Base-by-base conservation (phyloP, 35 echinoderm and acorn worm species). In the Holothuria glaberrima region DNA sequence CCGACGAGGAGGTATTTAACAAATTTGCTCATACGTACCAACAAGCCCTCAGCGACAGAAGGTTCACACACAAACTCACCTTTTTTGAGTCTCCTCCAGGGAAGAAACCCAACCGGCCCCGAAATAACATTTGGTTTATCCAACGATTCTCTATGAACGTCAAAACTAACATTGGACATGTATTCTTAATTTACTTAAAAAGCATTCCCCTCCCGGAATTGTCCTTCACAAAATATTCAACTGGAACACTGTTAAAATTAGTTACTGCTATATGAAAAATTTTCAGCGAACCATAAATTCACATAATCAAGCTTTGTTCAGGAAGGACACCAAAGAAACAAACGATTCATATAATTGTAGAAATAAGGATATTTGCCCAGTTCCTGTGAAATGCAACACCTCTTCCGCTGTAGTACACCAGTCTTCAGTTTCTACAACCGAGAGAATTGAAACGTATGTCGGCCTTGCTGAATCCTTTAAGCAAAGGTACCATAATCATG, bases 221-320 rank as follows among this genome's bases (percentile, higher is more conserved):
- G 82, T 33, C 9, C 32, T 86, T 9, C 82, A 86, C 58, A 86
- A 86, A 86, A 82, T 82, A 48, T 82, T 82, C 22, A 58, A 82
- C 2, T 58, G 29, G 52, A 86, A 86, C 29, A 86, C 54, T 34
- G 60, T 86, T 19, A 86, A 86, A 86, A 62, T 86, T 21, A 86
- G 82, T 66, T 66, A 86, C 21, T 62, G 82, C 59, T 86, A 30
- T 83, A 83, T 83, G 80, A 3, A 3, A 1, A 83, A 60, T 83
- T 17, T 83, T 16, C 10, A 83, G 56, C 45, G 20, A 58, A 60
- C 80, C n/a, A n/a, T n/a, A 4, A 83, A 59, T 16, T 58, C 45
- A 58, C 80, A 83, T 30, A 83, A 83, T 14, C 50, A 54, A 14
- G 50, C 50, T 17, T 9, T 54, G 13, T 0, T 17, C 13, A 54